Evolutionary conservation across 1,140 invertebrate species (phyloP).

Genomic region (Drosophila kikkawai): DNA sequence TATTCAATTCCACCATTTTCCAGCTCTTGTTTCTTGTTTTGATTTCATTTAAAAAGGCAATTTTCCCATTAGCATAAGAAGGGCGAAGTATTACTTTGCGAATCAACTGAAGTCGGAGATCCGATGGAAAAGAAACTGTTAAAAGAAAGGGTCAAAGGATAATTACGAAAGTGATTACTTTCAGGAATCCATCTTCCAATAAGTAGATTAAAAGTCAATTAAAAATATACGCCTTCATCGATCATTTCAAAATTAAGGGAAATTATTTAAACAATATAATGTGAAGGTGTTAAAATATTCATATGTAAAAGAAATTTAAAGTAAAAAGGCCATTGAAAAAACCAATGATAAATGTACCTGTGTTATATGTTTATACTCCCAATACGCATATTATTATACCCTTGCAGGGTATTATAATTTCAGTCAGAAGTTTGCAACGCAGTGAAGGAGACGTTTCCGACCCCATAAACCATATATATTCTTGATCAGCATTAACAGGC

Average conservation of each 20-base stretch:
- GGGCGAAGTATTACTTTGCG: slow-evolving; percentile 48
- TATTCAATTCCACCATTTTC: slow-evolving; percentile 38
- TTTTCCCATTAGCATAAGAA: slow-evolving; percentile 63
- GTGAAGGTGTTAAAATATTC: neutral
- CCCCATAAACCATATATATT: too few relatives aligned
- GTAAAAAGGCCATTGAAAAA: neutral
- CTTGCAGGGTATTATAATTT: too few relatives aligned
- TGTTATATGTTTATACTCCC: too few relatives aligned
- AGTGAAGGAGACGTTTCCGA: too few relatives aligned
- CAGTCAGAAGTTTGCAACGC: too few relatives aligned
- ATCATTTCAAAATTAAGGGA: neutral
- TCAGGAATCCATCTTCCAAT: slow-evolving; percentile 11
- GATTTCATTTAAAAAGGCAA: slow-evolving; percentile 58
- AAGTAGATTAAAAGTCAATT: neutral
- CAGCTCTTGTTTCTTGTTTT: slow-evolving; percentile 1
- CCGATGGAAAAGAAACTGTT: slow-evolving; percentile 3
- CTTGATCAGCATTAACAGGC: too few relatives aligned
- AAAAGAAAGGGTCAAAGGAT: neutral
- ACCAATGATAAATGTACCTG: too few relatives aligned
- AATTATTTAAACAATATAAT: too few relatives aligned
- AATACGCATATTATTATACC: too few relatives aligned
- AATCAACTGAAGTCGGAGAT: slow-evolving; percentile 3
- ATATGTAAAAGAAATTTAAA: too few relatives aligned
- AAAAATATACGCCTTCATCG: neutral
- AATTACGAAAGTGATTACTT: slow-evolving; percentile 11